Conservation (phyloP, 2,113 vertebrate species). For the Ciconia boyciana region DNA sequence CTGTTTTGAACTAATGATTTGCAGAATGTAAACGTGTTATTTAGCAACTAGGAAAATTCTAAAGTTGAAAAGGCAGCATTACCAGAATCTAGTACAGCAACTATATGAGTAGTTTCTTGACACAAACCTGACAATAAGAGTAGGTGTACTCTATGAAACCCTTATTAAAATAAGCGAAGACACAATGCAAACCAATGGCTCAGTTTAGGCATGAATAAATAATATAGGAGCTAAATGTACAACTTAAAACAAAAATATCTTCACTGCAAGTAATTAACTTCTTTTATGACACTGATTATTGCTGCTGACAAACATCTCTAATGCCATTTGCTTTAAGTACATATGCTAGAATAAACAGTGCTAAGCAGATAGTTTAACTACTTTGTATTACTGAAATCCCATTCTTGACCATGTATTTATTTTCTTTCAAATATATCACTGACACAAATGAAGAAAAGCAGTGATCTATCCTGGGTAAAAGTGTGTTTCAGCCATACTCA, state of each 20-base stretch:
- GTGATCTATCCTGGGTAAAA: neutral
- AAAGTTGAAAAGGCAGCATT: neutral
- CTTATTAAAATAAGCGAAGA: neutral
- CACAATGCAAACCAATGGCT: neutral
- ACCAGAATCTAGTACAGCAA: neutral
- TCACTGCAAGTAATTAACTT: neutral
- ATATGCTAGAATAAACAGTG: neutral
- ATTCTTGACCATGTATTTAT: neutral
- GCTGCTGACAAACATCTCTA: neutral
- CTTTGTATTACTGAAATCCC: neutral
- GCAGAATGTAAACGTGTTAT: neutral
- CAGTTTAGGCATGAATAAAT: neutral
- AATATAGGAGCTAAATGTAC: neutral
- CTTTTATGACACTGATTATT: neutral
- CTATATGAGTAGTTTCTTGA: neutral
- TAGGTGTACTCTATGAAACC: neutral
- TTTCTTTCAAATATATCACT: neutral
- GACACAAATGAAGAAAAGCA: neutral
- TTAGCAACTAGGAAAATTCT: neutral
- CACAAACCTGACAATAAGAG: neutral
- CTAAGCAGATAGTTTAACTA: neutral
- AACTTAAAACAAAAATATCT: neutral
- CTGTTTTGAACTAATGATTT: neutral
- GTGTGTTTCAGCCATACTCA: neutral
- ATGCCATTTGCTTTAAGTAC: neutral